A percentile compares a stretch with the other conserved stretches of the same genome.
phyloP scores from a whole-genome alignment of 1,140 invertebrate genomes.

The Antheraea pernyi region DNA sequence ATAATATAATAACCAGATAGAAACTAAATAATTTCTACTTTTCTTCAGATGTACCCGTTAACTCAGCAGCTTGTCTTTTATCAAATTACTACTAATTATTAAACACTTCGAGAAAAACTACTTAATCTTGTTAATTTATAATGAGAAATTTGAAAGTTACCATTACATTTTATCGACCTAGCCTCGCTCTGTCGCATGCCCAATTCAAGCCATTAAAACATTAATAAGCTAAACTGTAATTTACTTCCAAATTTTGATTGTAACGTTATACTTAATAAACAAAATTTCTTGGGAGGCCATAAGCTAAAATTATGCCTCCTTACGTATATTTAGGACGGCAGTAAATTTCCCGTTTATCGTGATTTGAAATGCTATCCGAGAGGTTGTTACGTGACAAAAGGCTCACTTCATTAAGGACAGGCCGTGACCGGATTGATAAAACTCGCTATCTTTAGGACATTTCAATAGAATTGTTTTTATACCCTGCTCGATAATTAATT shows the following conservation, averaged over 20 bases:
- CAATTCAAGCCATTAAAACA: not conserved
- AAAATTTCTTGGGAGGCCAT: constrained; percentile 14
- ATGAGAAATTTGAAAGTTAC: not conserved
- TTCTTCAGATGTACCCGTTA: too few species aligned
- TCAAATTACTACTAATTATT: too few species aligned
- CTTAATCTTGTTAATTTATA: not conserved
- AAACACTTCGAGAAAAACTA: not conserved
- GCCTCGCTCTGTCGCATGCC: not conserved
- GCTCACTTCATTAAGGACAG: constrained; percentile 52
- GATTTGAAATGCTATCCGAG: constrained; percentile 51
- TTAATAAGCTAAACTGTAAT: constrained; percentile 16
- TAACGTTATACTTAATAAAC: constrained; percentile 10
- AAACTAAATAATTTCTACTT: too few species aligned
- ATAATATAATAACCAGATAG: too few species aligned
- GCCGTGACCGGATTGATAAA: constrained; percentile 57
- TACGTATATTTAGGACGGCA: constrained; percentile 36
- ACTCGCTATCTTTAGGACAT: constrained; percentile 31
- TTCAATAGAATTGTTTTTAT: constrained; percentile 26
- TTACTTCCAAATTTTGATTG: constrained; percentile 16
- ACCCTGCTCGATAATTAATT: not conserved
- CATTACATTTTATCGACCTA: not conserved
- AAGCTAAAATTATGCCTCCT: constrained; percentile 26
- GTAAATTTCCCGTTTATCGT: constrained; percentile 57
- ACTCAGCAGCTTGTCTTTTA: too few species aligned
- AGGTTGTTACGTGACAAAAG: constrained; percentile 58